A percentile compares a stretch with the other conserved stretches of the same genome.
phyloP scores from a whole-genome alignment of 2,113 vertebrate genomes.

The Dasyprocta punctata region DNA sequence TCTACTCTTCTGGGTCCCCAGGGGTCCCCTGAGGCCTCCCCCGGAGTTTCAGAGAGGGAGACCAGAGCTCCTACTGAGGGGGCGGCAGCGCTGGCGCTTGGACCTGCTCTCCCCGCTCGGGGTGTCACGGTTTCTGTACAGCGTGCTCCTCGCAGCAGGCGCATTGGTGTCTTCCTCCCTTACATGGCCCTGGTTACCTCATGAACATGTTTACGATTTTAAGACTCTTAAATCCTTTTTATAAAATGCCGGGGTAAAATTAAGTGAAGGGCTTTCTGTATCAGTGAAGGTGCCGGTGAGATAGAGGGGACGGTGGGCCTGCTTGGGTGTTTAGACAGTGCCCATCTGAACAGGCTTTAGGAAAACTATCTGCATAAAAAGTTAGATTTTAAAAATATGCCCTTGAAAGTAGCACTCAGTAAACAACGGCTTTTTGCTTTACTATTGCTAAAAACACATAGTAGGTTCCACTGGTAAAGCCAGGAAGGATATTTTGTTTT shows the following conservation, averaged over 20 bases:
- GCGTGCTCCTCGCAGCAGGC: background rate
- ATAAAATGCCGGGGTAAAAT: background rate
- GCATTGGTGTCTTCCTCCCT: background rate
- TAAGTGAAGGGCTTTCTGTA: background rate
- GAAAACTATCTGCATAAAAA: background rate
- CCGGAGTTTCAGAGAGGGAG: background rate
- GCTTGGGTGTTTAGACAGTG: too few relatives aligned
- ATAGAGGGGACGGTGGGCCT: background rate
- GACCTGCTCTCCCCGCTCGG: background rate
- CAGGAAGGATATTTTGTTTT: background rate
- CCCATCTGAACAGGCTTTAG: background rate
- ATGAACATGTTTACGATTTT: background rate
- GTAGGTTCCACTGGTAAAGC: background rate
- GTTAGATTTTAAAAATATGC: background rate
- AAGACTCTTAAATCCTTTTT: background rate
- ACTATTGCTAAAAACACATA: background rate
- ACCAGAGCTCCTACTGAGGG: background rate
- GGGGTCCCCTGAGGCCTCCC: background rate
- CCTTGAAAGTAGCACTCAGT: conserved; percentile 1
- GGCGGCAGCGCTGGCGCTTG: background rate
- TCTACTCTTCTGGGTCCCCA: background rate
- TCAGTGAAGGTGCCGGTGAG: background rate
- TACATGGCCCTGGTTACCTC: background rate
- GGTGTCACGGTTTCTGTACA: background rate
- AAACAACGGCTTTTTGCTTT: background rate